These are phyloP conservation scores for Andrena hattorfiana DNA, from an alignment of 2,888 invertebrate genomes.

Conservation along the genomic window DNA sequence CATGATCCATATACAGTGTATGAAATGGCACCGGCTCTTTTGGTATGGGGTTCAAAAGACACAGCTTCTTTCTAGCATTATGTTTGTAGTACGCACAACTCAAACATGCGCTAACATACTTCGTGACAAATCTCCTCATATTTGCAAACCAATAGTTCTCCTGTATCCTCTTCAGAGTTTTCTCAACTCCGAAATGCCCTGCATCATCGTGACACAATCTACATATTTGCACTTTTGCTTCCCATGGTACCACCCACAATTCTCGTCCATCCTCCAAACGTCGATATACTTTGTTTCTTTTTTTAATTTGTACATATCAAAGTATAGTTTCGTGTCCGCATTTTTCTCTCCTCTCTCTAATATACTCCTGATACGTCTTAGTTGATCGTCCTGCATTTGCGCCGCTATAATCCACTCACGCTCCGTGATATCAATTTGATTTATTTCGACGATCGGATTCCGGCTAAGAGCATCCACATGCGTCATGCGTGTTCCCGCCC, in stretches of 20 bases:
- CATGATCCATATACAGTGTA: no score
- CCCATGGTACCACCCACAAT: constrained; percentile 13
- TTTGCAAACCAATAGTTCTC: constrained; percentile 9
- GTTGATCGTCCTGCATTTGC: constrained; percentile 39
- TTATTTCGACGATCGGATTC: constrained; percentile 55
- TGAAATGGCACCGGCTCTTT: constrained; percentile 16
- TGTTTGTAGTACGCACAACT: constrained; percentile 7
- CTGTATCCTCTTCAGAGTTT: neutral
- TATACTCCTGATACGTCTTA: constrained; percentile 23
- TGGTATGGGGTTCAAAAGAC: neutral
- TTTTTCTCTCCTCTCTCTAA: constrained; percentile 34
- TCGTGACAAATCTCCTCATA: neutral
- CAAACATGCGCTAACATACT: neutral
- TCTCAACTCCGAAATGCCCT: constrained; percentile 2
- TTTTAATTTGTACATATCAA: no score
- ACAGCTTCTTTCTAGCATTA: neutral
- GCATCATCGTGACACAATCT: constrained; percentile 23
- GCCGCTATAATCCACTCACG: constrained; percentile 60
- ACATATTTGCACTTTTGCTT: constrained; percentile 8
- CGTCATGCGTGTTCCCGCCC: neutral
- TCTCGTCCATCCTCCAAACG: neutral
- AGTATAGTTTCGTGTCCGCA: neutral
- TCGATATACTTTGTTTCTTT: neutral
- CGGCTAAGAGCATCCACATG: constrained; percentile 65
- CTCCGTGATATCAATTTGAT: constrained; percentile 22